phyloP scores from a whole-genome alignment of 2,113 vertebrate species.

The Coregonus clupeaformis region DNA sequence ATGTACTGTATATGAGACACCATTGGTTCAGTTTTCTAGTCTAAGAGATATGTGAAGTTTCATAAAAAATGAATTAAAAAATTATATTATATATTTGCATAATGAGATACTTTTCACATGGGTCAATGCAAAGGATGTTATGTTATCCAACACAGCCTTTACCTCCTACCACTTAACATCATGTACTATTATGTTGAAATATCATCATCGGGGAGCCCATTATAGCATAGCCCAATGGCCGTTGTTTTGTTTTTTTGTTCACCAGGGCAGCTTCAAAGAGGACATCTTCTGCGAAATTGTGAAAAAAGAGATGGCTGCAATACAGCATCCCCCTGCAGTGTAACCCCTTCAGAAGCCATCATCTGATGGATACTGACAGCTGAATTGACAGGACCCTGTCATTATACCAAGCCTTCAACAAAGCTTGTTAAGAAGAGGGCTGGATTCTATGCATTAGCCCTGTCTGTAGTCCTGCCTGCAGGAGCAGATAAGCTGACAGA shows the following conservation, averaged over 20 bases:
- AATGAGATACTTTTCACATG: background rate
- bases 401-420: background rate
- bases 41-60: background rate
- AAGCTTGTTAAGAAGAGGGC: background rate
- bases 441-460: background rate
- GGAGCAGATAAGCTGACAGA: conserved; percentile 6
- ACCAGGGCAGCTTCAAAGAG: conserved; percentile 24
- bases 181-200: background rate
- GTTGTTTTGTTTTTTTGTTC: conserved; percentile 22
- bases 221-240: background rate
- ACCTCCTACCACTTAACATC: too few relatives aligned
- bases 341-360: background rate
- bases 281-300: background rate
- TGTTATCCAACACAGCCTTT: background rate
- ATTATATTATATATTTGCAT: background rate
- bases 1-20: background rate
- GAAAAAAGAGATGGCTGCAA: conserved; percentile 10
- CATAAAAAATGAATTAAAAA: background rate
- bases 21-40: background rate
- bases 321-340: background rate
- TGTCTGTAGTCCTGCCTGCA: background rate
- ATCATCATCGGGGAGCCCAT: background rate
- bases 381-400: background rate
- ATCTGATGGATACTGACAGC: background rate
- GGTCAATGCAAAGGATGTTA: background rate